phyloP scores from a whole-genome alignment of 2,113 vertebrate genomes.

The Drymodes brunneopygia region DNA sequence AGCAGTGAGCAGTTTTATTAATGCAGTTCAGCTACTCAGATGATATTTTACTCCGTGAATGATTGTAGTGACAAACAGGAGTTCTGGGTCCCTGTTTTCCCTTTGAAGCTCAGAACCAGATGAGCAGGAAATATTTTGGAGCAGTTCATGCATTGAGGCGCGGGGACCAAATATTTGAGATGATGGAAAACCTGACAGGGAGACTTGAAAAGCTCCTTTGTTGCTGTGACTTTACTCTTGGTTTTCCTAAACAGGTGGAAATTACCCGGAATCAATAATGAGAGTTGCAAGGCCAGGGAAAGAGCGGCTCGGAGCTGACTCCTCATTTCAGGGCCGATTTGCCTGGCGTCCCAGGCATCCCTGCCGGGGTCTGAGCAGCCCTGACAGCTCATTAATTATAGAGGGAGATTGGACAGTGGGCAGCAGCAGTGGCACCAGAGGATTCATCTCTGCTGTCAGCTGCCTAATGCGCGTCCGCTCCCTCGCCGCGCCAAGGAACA shows the following conservation, averaged over 20 bases:
- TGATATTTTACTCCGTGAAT: background rate
- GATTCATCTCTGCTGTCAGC: conserved; percentile 68
- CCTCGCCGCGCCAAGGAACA: conserved; percentile 4
- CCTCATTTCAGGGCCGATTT: conserved; percentile 76
- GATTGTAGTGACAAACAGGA: background rate
- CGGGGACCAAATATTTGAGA: background rate
- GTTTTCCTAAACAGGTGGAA: conserved; percentile 53
- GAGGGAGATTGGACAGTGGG: conserved; percentile 57
- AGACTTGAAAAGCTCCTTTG: background rate
- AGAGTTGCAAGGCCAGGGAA: conserved; percentile 66
- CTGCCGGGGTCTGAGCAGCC: conserved; percentile 54
- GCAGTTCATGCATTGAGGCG: background rate
- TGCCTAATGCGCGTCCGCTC: conserved; percentile 41
- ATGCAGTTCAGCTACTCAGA: background rate
- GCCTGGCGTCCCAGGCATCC: conserved; percentile 40
- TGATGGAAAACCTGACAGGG: background rate
- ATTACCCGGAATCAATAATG: conserved; percentile 70
- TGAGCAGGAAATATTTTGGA: background rate
- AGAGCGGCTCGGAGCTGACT: conserved; percentile 36
- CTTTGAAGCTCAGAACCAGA: background rate
- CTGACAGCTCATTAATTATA: conserved; percentile 80
- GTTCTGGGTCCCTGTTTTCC: background rate
- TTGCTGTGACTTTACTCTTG: background rate
- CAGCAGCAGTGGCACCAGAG: conserved; percentile 34
- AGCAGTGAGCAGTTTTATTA: background rate